A percentile compares a stretch with the other conserved stretches of the same genome.
phyloP scores from a whole-genome alignment of 2,797 vertebrate species.

The Pampus argenteus region DNA sequence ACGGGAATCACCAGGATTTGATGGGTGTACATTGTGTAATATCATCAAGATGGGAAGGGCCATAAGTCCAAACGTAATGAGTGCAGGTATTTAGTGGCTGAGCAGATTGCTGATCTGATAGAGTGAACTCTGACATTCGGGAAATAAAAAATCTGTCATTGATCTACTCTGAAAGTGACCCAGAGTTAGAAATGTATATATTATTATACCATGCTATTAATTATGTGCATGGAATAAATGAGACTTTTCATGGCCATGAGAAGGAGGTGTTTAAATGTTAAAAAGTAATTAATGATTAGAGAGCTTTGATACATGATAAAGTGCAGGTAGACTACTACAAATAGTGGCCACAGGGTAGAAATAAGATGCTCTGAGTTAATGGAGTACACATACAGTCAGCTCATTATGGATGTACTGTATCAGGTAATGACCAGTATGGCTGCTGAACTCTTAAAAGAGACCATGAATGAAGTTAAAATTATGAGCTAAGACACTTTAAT shows the following conservation, averaged over 20 bases:
- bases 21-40: constrained; percentile 20
- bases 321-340: neutral
- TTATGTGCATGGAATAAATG: neutral
- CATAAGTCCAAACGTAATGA: neutral
- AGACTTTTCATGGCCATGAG: neutral
- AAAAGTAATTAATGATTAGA: too few relatives aligned
- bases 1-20: constrained; percentile 18
- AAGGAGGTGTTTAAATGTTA: constrained; percentile 1
- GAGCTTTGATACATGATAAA: neutral
- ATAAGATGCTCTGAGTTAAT: neutral
- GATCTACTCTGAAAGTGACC: constrained; percentile 5
- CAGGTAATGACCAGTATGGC: neutral
- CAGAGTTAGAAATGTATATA: too few relatives aligned
- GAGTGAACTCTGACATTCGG: too few relatives aligned
- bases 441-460: neutral
- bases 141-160: constrained; percentile 5
- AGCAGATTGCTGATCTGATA: constrained; percentile 8
- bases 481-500: constrained; percentile 17
- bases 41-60: constrained; percentile 2
- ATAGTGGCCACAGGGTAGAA: neutral
- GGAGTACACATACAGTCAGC: neutral
- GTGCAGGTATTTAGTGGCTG: constrained; percentile 4
- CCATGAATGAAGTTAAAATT: neutral
- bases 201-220: constrained; percentile 3
- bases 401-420: neutral